Evolutionary conservation across 2,888 invertebrate genomes (phyloP).

Genomic region (Lasioglossum malachurum): DNA sequence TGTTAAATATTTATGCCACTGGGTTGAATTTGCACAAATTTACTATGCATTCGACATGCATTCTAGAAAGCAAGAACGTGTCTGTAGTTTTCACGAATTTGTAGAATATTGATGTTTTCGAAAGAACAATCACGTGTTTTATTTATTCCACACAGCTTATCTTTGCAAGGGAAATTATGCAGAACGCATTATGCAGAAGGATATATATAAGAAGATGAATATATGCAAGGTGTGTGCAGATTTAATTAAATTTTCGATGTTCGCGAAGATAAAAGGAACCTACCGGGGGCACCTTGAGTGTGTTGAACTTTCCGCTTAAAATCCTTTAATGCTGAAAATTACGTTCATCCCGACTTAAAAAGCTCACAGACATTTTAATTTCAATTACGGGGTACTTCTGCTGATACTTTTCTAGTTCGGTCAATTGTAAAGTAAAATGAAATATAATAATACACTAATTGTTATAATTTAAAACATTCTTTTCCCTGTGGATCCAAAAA

Average conservation of each 20-base stretch:
- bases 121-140: not conserved
- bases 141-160: not conserved
- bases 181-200: not conserved
- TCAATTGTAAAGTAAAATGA: not conserved
- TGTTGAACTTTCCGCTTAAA: not conserved
- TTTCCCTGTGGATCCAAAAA: not conserved
- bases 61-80: not conserved
- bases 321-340: not conserved
- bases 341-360: not conserved
- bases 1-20: not conserved
- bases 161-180: not conserved
- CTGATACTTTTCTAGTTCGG: not conserved
- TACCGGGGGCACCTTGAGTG: not conserved
- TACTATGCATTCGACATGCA: too few species aligned
- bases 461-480: not conserved
- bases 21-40: not conserved
- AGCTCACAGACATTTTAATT: not conserved
- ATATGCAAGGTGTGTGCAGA: not conserved
- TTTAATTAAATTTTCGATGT: conserved; percentile 6
- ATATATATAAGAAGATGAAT: not conserved
- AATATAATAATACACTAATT: not conserved
- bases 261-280: not conserved
- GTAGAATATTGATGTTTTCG: not conserved
- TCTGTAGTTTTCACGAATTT: not conserved
- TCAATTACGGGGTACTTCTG: not conserved